These are phyloP conservation scores for Ianthella basta DNA, from an alignment of 37 sponge, comb jelly and placozoan genomes.

Conservation along the genomic window DNA sequence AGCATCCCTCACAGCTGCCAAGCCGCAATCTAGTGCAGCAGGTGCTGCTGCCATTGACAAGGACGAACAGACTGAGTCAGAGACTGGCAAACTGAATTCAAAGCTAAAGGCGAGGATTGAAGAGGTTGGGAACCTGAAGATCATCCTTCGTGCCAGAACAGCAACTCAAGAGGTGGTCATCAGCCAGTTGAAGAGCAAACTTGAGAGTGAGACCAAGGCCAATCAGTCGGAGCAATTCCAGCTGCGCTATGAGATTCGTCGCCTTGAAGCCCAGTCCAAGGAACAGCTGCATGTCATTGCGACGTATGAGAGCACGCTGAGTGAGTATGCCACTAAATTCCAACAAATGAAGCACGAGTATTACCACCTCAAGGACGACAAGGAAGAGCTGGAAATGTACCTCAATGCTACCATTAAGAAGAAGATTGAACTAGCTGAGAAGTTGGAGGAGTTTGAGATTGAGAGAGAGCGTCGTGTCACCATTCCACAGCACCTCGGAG, in stretches of 20 bases:
- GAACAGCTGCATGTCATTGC: not conserved
- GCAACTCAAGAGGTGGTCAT: conserved; percentile 70
- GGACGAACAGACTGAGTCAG: conserved; percentile 36
- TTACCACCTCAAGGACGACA: conserved; percentile 50
- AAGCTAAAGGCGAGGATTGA: conserved; percentile 59
- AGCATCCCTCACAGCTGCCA: not conserved
- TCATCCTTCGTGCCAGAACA: conserved; percentile 71
- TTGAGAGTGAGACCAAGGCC: conserved; percentile 63
- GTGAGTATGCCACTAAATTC: conserved; percentile 36
- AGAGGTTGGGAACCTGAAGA: conserved; percentile 65
- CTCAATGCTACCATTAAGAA: conserved; percentile 73
- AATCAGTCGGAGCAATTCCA: conserved; percentile 58
- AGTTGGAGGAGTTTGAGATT: conserved; percentile 80
- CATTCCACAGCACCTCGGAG: conserved; percentile 53
- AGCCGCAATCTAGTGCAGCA: not conserved
- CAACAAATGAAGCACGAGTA: conserved; percentile 62
- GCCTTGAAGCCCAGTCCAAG: not conserved
- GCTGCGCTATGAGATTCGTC: conserved; percentile 56
- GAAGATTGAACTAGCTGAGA: conserved; percentile 67
- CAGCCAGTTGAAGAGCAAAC: conserved; percentile 70
- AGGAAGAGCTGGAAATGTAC: conserved; percentile 49
- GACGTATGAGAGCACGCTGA: not conserved
- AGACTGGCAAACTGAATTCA: conserved; percentile 47
- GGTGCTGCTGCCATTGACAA: not conserved
- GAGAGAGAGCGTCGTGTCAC: conserved; percentile 58